Base-by-base conservation (phyloP, 2,113 vertebrate species). In the Conger conger region DNA sequence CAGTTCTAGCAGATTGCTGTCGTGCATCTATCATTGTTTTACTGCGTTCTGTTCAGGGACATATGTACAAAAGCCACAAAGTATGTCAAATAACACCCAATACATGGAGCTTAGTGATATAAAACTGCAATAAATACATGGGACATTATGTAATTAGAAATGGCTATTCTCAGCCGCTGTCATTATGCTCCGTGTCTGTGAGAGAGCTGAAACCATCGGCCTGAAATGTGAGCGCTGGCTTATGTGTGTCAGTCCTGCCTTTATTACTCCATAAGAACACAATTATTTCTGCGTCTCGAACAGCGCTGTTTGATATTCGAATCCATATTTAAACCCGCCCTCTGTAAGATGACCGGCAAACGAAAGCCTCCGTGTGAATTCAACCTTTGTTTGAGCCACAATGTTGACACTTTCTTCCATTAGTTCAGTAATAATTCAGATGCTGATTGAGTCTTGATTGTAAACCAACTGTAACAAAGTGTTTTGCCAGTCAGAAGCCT, bases 361-460 rank as follows among this genome's bases (percentile, higher is more conserved):
- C 33, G 68, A 73, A 73, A 73, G 9, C n/a, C n/a, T 73, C 15
- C 7, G 15, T 73, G 68, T 27, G 33, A 33, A 33, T 73, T 23
- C 68, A 23, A 33, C 6, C 27, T 7, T 73, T 73, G 88, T 91
- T 91, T 92, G 89, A 90, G 92, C 92, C 7, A 73, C 33, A 73
- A 73, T 73, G 33, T 73, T 73, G 68, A 73, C 68, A n/a, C 27
- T 33, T 13, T 73, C n/a, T 30, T 30, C 68, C 30, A 73, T 73
- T 73, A 73, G 68, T 73, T 73, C 30, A 73, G 68, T 73, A 33
- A 9, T 33, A 73, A 33, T 73, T 9, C 68, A 73, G 27, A 11
- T 1, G 30, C n/a, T 82, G 81, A 82, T 63, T 63, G 68, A 82
- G 36, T 82, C 60, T 40, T 63, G 38, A 40, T 82, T 68, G 35